Base-by-base conservation (phyloP, 2,113 vertebrate genomes). In the Perca fluviatilis region DNA sequence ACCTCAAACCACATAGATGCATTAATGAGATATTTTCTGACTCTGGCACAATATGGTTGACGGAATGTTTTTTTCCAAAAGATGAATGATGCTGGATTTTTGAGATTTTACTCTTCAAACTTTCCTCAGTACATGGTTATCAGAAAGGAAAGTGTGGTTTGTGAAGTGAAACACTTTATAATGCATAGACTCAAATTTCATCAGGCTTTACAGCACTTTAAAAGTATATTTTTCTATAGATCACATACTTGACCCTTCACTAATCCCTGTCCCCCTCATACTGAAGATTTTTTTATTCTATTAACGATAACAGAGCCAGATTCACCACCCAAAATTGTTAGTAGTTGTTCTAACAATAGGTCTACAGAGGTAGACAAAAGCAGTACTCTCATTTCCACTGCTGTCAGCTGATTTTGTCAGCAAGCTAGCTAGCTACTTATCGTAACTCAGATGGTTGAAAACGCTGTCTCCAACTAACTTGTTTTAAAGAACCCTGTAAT, bases 1-100 rank as follows among this genome's bases (percentile, higher is more conserved):
- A 70, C 21, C 3, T 56, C 23, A 64, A 33, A 16, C 27, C 27
- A 33, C 15, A 65, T 14, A 49, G n/a, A 78, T 47, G 15, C 33
- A 61, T 43, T 50, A 57, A 70, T 36, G 1, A 50, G 10, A 50
- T 43, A 19, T 12, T 67, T 77, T 74, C 5, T 36, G 4, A 86
- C 69, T 43, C 18, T 10, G 25, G 3, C 8, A 15, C 21, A 8
- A 58, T n/a, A 19, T 25, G 27, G 14, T 47, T 60, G 25, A 57
- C 33, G 36, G 13, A 61, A 12, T 69, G 3, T 43, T 63, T 19
- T 15, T 15, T 53, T 40, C 65, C 8, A 33, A 49, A 54, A 72
- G 53, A 68, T 51, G 3, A 49, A n/a, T 50, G 3, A 49, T 50
- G 8, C 0, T 53, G 25, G 40, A 66, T 46, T 62, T 47, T n/a